These are phyloP conservation scores for Trachelus iudaicus DNA, from an alignment of 2,888 invertebrate genomes.

Conservation along the genomic window DNA sequence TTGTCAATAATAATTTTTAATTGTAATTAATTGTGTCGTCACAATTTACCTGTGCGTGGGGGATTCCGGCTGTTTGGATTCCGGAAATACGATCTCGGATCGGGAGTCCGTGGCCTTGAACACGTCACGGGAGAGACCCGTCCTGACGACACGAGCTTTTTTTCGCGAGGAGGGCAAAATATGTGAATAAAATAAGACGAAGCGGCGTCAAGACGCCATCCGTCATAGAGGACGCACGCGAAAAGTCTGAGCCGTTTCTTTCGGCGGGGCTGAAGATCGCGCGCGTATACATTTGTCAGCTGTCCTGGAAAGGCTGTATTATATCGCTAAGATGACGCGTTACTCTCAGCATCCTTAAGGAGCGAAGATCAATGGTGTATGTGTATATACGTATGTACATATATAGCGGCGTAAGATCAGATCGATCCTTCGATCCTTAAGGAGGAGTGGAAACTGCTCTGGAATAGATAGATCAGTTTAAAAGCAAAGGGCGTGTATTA, in stretches of 20 bases:
- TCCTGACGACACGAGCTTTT: slow-evolving; percentile 28
- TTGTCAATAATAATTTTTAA: not conserved
- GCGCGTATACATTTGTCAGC: not conserved
- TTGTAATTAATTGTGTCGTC: not conserved
- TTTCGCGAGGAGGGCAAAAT: slow-evolving; percentile 20
- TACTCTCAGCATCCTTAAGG: not conserved
- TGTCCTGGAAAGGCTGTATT: not conserved
- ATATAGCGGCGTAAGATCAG: not conserved
- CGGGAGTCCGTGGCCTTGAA: slow-evolving; percentile 6
- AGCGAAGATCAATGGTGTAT: not conserved
- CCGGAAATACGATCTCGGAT: not conserved
- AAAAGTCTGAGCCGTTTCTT: not conserved
- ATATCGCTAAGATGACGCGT: not conserved
- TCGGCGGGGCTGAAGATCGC: not conserved
- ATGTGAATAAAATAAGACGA: slow-evolving; percentile 31
- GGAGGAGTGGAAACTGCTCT: not conserved
- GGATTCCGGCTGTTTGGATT: not conserved
- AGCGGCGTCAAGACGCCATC: slow-evolving; percentile 33
- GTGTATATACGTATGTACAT: too few species aligned
- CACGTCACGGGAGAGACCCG: slow-evolving; percentile 23
- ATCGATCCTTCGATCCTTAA: not conserved
- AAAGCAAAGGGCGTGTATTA: not conserved
- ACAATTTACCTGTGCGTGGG: not conserved
- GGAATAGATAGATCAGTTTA: not conserved
- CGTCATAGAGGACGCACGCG: slow-evolving; percentile 26